Evolutionary conservation across 2,113 vertebrate species (phyloP).

Genomic region (Mirounga angustirostris): DNA sequence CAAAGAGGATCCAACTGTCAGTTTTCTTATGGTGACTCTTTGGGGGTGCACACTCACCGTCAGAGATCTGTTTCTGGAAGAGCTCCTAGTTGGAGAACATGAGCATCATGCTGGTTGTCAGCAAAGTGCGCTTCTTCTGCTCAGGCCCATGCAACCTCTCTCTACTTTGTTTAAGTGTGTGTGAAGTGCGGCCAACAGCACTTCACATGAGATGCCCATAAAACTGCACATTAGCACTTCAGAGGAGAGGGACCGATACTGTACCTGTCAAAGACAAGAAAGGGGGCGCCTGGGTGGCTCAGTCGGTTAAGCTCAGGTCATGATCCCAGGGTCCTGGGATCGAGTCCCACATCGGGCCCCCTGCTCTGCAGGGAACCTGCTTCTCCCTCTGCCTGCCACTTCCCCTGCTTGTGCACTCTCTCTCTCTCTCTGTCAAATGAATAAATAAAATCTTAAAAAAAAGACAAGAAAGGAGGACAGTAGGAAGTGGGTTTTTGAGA

Average conservation of each 20-base stretch:
- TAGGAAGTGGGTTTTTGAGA: neutral
- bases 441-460: neutral
- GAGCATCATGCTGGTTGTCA: neutral
- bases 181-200: neutral
- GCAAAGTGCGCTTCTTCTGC: neutral
- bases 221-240: neutral
- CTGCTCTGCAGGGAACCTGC: too few species aligned
- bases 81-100: neutral
- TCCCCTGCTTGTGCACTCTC: too few species aligned
- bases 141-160: neutral
- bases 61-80: neutral
- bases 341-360: too few species aligned
- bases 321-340: too few species aligned
- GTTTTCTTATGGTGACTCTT: neutral
- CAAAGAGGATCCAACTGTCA: neutral
- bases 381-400: too few species aligned
- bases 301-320: too few species aligned
- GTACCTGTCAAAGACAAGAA: neutral
- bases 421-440: too few species aligned
- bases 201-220: neutral
- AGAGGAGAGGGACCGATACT: neutral
- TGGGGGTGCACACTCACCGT: neutral
- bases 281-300: neutral
- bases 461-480: neutral
- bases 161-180: constrained; percentile 1